A percentile compares a stretch with the other conserved stretches of the same genome.
Evolutionary conservation across 2,797 vertebrate species (phyloP).

Genomic region (Chaenodraco wilsoni): DNA sequence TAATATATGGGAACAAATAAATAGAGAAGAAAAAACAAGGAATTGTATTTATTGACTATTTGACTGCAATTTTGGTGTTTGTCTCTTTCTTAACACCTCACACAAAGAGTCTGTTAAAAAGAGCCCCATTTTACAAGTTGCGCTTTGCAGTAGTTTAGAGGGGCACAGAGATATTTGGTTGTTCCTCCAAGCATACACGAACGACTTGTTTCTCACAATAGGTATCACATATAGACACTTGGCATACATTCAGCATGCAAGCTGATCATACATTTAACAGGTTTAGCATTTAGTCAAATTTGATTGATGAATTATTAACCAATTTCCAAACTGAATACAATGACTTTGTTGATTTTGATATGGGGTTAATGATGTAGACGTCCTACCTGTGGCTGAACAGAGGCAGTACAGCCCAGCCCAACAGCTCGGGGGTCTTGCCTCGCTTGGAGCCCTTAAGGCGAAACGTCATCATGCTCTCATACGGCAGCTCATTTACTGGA

Average conservation of each 20-base stretch:
- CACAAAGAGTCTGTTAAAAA: background rate
- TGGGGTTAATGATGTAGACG: background rate
- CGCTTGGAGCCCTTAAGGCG: conserved; percentile 75
- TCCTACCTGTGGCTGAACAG: conserved; percentile 73
- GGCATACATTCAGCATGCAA: background rate
- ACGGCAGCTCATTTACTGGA: conserved; percentile 71
- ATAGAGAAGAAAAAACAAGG: background rate
- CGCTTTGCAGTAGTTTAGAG: background rate
- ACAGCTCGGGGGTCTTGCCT: conserved; percentile 65
- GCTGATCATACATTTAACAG: background rate
- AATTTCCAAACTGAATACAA: too few relatives aligned
- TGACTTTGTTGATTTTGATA: too few relatives aligned
- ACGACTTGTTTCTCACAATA: background rate
- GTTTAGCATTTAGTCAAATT: background rate
- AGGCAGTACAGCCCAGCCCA: conserved; percentile 81
- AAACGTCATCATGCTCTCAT: conserved; percentile 80
- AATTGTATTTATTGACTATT: too few relatives aligned
- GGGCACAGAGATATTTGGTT: background rate
- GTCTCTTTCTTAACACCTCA: background rate
- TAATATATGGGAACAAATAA: background rate
- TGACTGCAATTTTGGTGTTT: background rate
- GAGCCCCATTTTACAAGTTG: background rate
- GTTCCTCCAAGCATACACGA: background rate
- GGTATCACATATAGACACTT: background rate
- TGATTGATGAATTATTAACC: background rate